These are phyloP conservation scores for Cotesia vestalis DNA, from an alignment of 1,140 invertebrate species.

Conservation along the genomic window DNA sequence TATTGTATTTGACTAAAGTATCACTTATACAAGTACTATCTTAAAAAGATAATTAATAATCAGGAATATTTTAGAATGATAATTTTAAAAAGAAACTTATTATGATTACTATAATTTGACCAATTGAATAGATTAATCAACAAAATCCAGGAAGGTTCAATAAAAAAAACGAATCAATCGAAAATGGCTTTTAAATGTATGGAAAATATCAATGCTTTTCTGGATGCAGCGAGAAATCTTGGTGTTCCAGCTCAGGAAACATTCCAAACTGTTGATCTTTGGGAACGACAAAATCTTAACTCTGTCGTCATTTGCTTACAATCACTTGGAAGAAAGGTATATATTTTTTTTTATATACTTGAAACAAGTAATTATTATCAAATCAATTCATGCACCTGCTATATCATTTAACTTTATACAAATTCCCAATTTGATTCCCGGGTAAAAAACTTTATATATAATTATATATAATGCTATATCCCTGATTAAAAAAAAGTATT, in stretches of 20 bases:
- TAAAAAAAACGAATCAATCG: slow-evolving; percentile 89
- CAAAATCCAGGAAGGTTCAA: slow-evolving; percentile 76
- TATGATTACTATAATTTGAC: too few species aligned
- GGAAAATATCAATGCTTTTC: slow-evolving; percentile 97
- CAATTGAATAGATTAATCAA: slow-evolving; percentile 76
- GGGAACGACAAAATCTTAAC: slow-evolving; percentile 94
- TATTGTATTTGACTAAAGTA: too few species aligned
- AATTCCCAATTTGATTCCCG: too few species aligned
- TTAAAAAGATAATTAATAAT: too few species aligned
- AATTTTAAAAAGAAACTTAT: too few species aligned
- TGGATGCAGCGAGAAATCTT: slow-evolving; percentile 84
- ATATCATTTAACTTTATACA: too few species aligned
- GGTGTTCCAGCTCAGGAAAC: slow-evolving; percentile 94
- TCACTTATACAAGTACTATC: too few species aligned
- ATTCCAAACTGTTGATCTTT: slow-evolving; percentile 96
- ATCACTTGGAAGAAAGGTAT: slow-evolving; percentile 92
- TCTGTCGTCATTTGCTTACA: slow-evolving; percentile 94
- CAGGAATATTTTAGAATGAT: too few species aligned
- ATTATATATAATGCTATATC: too few species aligned
- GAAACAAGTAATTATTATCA: slow-evolving; percentile 14
- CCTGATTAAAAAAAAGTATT: too few species aligned
- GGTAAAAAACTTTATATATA: too few species aligned
- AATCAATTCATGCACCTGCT: too few species aligned
- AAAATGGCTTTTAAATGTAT: slow-evolving; percentile 97
- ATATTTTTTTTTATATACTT: background rate